Evolutionary conservation across 37 sponge, comb jelly and placozoan genomes (phyloP), one percentile per base, ranked within the genome.

Genomic region (Lycopodina hypogea): DNA sequence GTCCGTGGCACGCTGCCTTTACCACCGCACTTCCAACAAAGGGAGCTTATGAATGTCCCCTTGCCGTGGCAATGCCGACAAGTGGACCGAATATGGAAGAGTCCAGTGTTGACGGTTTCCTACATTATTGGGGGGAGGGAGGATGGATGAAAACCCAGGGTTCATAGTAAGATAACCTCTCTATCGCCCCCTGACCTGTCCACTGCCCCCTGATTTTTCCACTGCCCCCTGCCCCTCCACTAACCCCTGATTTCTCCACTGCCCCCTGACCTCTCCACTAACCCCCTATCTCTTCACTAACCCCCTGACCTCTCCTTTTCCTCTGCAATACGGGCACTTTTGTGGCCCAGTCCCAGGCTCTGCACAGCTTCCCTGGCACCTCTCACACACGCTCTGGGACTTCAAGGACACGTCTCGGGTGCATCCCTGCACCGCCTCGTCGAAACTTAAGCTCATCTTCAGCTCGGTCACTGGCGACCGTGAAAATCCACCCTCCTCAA

Each of bases 391-490:
- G 12, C 28, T 85, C 53, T 81, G 78, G 38, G 91, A 60, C 17
- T 79, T 38, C 39, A 94, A 30, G 21, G 88, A 39, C 29, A 96
- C 42, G 34, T 87, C 75, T 57, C 83, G 90, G 3, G 78, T 81
- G 57, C 97, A 96, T n/a, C 97, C 97, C 37, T 67, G 74, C 12
- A 87, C 95, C 33, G 97, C 89, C 51, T 96, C 97, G 78, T 90
- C 75, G 45, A 96, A 96, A 14, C 92, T 68, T n/a, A 96, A 71
- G 42, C 59, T 79, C 36, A 96, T 21, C n/a, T 42, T 28, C 32
- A 95, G 35, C 86, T 88, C 56, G 9, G 21, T 52, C 30, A 23
- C 29, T 7, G 52, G 11, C 34, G 38, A 8, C 14, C 14, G 23
- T n/a, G 74, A 73, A n/a, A 41, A n/a, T 29, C 38, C 55, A 19